These are phyloP conservation scores for Stictonetta naevosa DNA, from an alignment of 2,113 vertebrate species.

Conservation along the genomic window DNA sequence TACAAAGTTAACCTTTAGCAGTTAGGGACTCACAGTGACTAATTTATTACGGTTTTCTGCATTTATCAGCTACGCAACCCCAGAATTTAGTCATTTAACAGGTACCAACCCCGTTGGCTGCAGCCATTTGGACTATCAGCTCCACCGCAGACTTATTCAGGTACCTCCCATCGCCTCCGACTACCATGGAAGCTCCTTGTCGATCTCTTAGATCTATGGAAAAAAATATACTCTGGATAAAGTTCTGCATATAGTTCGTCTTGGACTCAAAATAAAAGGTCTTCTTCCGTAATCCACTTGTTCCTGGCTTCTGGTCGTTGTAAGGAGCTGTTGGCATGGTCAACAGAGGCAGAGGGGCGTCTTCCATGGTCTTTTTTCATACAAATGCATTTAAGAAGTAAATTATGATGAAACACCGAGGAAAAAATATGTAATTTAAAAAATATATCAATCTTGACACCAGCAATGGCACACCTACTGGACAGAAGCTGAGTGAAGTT, in stretches of 20 bases:
- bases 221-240: slow-evolving; percentile 93
- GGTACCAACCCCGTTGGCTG: slow-evolving; percentile 97
- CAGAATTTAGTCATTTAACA: slow-evolving; percentile 19
- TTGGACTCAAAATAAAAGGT: slow-evolving; percentile 88
- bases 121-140: slow-evolving; percentile 95
- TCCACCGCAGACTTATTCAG: slow-evolving; percentile 90
- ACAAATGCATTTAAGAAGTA: slow-evolving; percentile 65
- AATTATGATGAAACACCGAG: slow-evolving; percentile 36
- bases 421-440: not conserved
- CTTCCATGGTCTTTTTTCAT: slow-evolving; percentile 79
- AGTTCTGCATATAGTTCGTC: slow-evolving; percentile 93
- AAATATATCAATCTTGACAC: slow-evolving; percentile 1
- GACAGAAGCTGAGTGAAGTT: slow-evolving; percentile 59
- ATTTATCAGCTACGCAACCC: slow-evolving; percentile 9
- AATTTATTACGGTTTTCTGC: not conserved
- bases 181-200: slow-evolving; percentile 92
- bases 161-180: slow-evolving; percentile 95
- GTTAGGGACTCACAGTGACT: not conserved
- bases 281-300: slow-evolving; percentile 87
- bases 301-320: slow-evolving; percentile 88
- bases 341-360: slow-evolving; percentile 86
- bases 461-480: slow-evolving; percentile 49
- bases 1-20: not conserved
- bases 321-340: slow-evolving; percentile 90
- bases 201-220: slow-evolving; percentile 95